Conservation (phyloP, 2,797 vertebrate genomes). For the Cyprinella venusta region DNA sequence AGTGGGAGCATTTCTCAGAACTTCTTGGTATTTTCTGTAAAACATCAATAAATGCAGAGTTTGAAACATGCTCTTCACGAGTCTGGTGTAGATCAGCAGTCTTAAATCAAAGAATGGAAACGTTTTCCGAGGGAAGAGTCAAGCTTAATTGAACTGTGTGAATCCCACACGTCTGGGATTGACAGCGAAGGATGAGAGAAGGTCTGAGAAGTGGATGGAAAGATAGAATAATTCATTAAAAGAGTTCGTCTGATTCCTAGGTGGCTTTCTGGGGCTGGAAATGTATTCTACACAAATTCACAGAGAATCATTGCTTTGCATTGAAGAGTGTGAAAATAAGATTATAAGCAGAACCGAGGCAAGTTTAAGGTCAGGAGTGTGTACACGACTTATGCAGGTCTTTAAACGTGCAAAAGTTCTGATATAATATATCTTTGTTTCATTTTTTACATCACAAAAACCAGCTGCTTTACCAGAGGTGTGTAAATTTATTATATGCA, state of each 20-base stretch:
- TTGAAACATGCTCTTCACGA: slow-evolving; percentile 35
- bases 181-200: slow-evolving; percentile 34
- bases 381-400: too few relatives aligned
- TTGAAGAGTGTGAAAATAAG: neutral
- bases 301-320: neutral
- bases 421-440: too few relatives aligned
- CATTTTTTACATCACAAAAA: too few relatives aligned
- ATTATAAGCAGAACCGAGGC: neutral
- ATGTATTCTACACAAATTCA: slow-evolving; percentile 7
- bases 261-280: slow-evolving; percentile 29
- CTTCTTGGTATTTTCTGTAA: neutral
- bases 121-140: slow-evolving; percentile 42
- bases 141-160: slow-evolving; percentile 63
- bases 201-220: slow-evolving; percentile 4
- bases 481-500: too few relatives aligned
- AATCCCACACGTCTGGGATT: slow-evolving; percentile 45
- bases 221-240: slow-evolving; percentile 48
- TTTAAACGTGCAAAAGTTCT: too few relatives aligned
- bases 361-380: too few relatives aligned
- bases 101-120: slow-evolving; percentile 51
- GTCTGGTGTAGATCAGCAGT: slow-evolving; percentile 44
- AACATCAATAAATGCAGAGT: neutral
- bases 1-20: neutral
- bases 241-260: neutral
- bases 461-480: too few relatives aligned